Evolutionary conservation across 2,797 vertebrate species (phyloP).

Genomic region (Helarctos malayanus): DNA sequence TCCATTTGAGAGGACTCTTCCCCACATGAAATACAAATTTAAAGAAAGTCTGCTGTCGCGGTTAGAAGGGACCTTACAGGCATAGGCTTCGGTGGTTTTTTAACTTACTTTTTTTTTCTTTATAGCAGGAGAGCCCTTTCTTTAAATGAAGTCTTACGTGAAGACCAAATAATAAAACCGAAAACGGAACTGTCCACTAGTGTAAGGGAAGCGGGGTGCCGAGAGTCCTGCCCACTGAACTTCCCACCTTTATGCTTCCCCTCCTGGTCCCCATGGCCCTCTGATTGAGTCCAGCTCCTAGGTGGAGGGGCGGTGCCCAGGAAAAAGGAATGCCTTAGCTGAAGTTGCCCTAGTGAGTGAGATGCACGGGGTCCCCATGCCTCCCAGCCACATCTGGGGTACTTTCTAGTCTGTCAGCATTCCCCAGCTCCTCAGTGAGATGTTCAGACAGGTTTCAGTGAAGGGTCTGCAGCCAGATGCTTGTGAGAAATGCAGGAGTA

Average conservation of each 20-base stretch:
- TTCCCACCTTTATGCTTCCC: not conserved
- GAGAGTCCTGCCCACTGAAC: not conserved
- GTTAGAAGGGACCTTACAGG: not conserved
- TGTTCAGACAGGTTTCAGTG: not conserved
- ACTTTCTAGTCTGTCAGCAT: not conserved
- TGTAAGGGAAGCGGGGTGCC: not conserved
- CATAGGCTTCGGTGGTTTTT: not conserved
- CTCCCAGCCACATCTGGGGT: not conserved
- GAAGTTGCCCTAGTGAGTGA: not conserved
- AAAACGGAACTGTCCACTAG: not conserved
- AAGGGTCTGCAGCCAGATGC: not conserved
- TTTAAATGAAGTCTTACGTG: slow-evolving; percentile 36
- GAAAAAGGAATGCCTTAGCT: not conserved
- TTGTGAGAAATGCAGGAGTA: not conserved
- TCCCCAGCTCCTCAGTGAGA: not conserved
- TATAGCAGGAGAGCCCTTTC: slow-evolving; percentile 42
- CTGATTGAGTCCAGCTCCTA: not conserved
- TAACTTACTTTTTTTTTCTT: not conserved
- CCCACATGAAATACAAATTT: slow-evolving; percentile 45
- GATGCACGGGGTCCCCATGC: not conserved
- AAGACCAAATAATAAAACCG: slow-evolving; percentile 32
- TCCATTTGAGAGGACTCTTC: not conserved
- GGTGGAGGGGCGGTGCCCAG: not conserved
- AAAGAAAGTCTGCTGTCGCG: slow-evolving; percentile 10
- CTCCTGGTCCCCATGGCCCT: rapidly evolving